These are phyloP conservation scores for Cerastis rubricosa DNA, from an alignment of 2,888 invertebrate genomes.

Conservation along the genomic window DNA sequence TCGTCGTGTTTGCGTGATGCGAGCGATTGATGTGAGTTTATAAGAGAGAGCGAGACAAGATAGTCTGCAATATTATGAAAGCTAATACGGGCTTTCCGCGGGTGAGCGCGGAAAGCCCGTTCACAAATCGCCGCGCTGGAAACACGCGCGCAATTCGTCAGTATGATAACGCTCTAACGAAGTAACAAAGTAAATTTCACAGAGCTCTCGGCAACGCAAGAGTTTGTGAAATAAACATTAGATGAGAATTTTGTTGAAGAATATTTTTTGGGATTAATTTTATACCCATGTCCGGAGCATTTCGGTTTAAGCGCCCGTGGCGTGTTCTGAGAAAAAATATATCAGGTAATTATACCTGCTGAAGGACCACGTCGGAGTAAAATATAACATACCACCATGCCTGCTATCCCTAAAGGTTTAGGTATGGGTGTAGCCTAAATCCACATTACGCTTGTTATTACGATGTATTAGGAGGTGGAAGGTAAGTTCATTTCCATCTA, in stretches of 20 bases:
- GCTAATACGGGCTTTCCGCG: too few relatives aligned
- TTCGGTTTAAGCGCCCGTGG: not conserved
- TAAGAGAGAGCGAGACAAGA: not conserved
- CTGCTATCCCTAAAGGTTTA: not conserved
- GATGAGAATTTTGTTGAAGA: conserved; percentile 22
- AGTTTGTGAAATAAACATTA: conserved; percentile 38
- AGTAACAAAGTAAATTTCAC: conserved; percentile 12
- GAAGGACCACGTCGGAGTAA: not conserved
- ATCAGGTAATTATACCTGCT: not conserved
- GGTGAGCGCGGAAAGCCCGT: not conserved
- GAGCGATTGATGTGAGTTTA: not conserved
- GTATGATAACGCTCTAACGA: not conserved
- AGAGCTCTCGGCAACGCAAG: conserved; percentile 23
- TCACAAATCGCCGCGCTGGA: not conserved
- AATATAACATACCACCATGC: not conserved
- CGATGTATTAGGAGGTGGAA: not conserved
- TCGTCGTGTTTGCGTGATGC: not conserved
- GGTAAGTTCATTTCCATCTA: not conserved
- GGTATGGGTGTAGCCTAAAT: not conserved
- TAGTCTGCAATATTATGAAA: not conserved
- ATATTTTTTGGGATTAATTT: conserved; percentile 19
- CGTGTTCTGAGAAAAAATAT: not conserved
- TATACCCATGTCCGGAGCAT: not conserved
- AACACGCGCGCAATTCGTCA: not conserved
- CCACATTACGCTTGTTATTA: not conserved